phyloP scores from a whole-genome alignment of 1,140 invertebrate species.

The Drosophila ohnishii region DNA sequence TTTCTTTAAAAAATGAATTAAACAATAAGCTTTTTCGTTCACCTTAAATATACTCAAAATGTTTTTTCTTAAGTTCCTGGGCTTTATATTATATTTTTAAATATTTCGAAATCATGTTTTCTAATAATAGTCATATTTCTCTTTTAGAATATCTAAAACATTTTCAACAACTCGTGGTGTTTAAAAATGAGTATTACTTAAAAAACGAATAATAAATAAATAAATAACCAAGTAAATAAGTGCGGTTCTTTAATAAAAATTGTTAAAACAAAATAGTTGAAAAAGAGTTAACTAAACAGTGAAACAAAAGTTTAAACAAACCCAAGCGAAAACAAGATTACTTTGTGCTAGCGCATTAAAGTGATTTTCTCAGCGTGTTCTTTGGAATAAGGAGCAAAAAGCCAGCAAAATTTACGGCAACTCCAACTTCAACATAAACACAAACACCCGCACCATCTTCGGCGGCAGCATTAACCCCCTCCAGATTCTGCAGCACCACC shows the following conservation, averaged over 20 bases:
- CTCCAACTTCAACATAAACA: constrained; percentile 50
- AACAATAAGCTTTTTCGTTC: not conserved
- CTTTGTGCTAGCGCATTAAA: constrained; percentile 19
- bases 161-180: constrained; percentile 25
- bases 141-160: constrained; percentile 33
- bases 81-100: too few species aligned
- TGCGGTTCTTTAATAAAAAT: constrained; percentile 29
- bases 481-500: constrained; percentile 41
- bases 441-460: constrained; percentile 11
- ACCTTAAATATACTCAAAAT: not conserved
- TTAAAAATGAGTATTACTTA: constrained; percentile 55
- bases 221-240: constrained; percentile 20
- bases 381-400: constrained; percentile 54
- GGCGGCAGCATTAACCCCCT: constrained; percentile 44
- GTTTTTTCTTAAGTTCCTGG: too few species aligned
- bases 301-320: constrained; percentile 24
- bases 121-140: constrained; percentile 13
- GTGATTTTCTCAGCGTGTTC: constrained; percentile 40
- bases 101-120: not conserved
- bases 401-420: constrained; percentile 73
- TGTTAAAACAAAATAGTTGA: constrained; percentile 13
- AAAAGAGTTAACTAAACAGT: constrained; percentile 23
- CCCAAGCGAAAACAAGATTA: constrained; percentile 21
- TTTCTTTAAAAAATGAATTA: not conserved
- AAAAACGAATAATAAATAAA: constrained; percentile 20